Base-by-base conservation (phyloP, 37 sponge, comb jelly and placozoan species). In the Haliclona indistincta region DNA sequence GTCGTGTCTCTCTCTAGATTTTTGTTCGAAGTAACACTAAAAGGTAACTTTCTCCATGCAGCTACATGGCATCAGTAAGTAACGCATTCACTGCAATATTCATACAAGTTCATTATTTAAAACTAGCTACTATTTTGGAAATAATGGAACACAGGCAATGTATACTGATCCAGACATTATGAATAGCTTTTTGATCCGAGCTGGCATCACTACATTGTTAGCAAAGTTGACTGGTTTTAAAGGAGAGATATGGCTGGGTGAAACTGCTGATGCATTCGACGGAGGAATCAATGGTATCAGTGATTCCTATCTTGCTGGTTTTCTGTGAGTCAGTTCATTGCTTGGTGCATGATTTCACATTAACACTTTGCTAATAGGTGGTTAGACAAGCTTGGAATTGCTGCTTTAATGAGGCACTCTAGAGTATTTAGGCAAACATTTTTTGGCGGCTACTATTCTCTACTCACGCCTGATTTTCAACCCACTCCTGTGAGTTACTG, bases 161-260 rank as follows among this genome's bases (percentile, higher is more conserved):
- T n/a, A n/a, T n/a, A n/a, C n/a, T n/a, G n/a, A n/a, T n/a, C n/a
- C n/a, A n/a, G n/a, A n/a, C n/a, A n/a, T n/a, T n/a, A n/a, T n/a
- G n/a, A n/a, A n/a, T n/a, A n/a, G n/a, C n/a, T n/a, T n/a, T n/a
- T n/a, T n/a, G n/a, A n/a, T n/a, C n/a, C n/a, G n/a, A n/a, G n/a
- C n/a, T n/a, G n/a, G n/a, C n/a, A n/a, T n/a, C n/a, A n/a, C n/a
- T n/a, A n/a, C n/a, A n/a, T n/a, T n/a, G n/a, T n/a, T n/a, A n/a
- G n/a, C n/a, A n/a, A n/a, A n/a, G n/a, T n/a, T n/a, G n/a, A 52
- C 56, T 29, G 65, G 38, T 34, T 76, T 56, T 2, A 38, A 43
- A 3, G 72, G 76, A 35, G 82, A 87, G 22, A 22, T 87, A 11
- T 87, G 88, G 88, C 63, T 87, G n/a, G 88, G 88, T 55, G 85